Base-by-base conservation (phyloP, 2,797 vertebrate species). In the Megalops cyprinoides region DNA sequence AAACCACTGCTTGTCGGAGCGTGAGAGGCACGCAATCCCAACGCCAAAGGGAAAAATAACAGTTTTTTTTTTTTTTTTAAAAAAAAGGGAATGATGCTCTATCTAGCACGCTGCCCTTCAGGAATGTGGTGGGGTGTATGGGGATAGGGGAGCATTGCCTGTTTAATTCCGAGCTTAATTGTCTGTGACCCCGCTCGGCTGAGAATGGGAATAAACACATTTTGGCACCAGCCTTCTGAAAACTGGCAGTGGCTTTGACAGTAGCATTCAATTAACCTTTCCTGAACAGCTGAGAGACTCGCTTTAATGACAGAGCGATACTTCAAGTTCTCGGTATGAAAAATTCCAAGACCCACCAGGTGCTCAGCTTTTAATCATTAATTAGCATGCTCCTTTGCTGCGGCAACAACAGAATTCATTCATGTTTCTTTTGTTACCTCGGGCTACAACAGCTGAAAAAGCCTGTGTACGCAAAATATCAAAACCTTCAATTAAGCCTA, bases 231-330 rank as follows among this genome's bases (percentile, higher is more conserved):
- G 83, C 71, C 74, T 51, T 79, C 84, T 34, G 74, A 80, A 82
- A 82, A 83, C 74, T 49, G 25, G 80, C 73, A 77, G 58, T 31
- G 49, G 56, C 76, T 79, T 84, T 74, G 85, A 85, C 42, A 79
- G 77, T 80, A 88, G 84, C 80, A 73, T 86, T 86, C 80, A 85
- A 85, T 88, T 84, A 86, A 88, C 83, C 80, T 81, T 31, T 79
- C 85, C 80, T 25, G 4, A 82, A 83, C 76, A 84, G 78, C 62
- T n/a, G 84, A 86, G 58, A 81, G 84, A 82, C 75, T 60, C 78
- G 83, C 82, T 12, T 81, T 84, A 87, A 87, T 79, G 82, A 80
- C 80, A 74, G 73, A 78, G 77, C 79, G 80, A 80, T 76, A 84
- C 78, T 84, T 82, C 34, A 6, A 34, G 71, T 73, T 78, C 78